phyloP scores from a whole-genome alignment of 2,113 vertebrate genomes.

The Myotis brandtii region DNA sequence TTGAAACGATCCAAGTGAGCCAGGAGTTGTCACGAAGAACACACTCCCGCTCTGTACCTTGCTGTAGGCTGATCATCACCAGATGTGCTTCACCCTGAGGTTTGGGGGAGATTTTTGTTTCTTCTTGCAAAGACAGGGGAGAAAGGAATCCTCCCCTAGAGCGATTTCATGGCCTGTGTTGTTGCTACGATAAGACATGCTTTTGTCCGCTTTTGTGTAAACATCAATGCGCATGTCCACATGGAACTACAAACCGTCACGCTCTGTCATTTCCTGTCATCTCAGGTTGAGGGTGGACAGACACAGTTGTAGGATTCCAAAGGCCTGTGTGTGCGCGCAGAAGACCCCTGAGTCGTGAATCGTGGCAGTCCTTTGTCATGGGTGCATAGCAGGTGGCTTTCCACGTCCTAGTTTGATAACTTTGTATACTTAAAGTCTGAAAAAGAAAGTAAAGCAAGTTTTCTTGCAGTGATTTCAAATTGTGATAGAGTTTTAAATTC shows the following conservation, averaged over 20 bases:
- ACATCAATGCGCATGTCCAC: slow-evolving; percentile 72
- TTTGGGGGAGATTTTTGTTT: slow-evolving; percentile 23
- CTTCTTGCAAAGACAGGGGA: slow-evolving; percentile 61
- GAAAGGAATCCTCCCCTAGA: slow-evolving; percentile 66
- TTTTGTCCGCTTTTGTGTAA: slow-evolving; percentile 69
- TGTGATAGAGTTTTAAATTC: slow-evolving; percentile 77
- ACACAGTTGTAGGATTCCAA: slow-evolving; percentile 62
- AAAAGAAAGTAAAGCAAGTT: slow-evolving; percentile 80
- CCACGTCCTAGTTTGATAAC: slow-evolving; percentile 81
- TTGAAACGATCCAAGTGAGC: slow-evolving; percentile 82
- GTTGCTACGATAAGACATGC: slow-evolving; percentile 70
- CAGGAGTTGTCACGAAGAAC: slow-evolving; percentile 81
- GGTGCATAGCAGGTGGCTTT: slow-evolving; percentile 80
- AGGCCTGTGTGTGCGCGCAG: slow-evolving; percentile 74
- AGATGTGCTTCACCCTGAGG: slow-evolving; percentile 82
- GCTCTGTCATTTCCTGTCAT: slow-evolving; percentile 77
- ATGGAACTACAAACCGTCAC: slow-evolving; percentile 70
- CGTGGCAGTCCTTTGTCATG: slow-evolving; percentile 76
- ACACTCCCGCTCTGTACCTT: slow-evolving; percentile 87
- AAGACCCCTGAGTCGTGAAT: slow-evolving; percentile 67
- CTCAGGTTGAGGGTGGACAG: slow-evolving; percentile 85
- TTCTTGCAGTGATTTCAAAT: slow-evolving; percentile 80
- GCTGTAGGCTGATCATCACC: slow-evolving; percentile 85
- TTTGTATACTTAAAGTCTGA: slow-evolving; percentile 86
- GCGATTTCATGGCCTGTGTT: slow-evolving; percentile 75